Percentiles rank a stretch among this genome's conserved stretches.
Evolutionary conservation across 2,113 vertebrate genomes (phyloP).

Genomic region (Merops nubicus): DNA sequence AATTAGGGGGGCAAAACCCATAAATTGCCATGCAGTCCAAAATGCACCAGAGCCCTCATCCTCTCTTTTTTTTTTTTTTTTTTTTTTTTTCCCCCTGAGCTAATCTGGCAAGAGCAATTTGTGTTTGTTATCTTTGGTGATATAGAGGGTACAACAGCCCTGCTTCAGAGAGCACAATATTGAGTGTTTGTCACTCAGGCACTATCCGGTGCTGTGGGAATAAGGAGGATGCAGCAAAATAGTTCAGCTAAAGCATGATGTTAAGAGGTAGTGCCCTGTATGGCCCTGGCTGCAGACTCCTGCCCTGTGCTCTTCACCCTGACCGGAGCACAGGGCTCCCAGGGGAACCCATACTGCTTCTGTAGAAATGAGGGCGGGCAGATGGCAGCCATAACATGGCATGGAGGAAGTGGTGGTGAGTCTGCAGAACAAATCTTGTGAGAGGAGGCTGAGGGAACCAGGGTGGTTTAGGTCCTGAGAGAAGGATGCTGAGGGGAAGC

Average conservation of each 20-base stretch:
- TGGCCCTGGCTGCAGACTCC: rapidly evolving
- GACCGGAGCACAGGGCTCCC: rapidly evolving
- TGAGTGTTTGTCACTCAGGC: background rate
- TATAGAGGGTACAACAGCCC: background rate
- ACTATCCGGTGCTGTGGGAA: background rate
- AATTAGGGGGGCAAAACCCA: background rate
- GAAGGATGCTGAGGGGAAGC: too few species aligned
- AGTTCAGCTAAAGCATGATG: rapidly evolving
- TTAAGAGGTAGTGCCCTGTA: background rate
- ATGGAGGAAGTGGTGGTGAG: background rate
- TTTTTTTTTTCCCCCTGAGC: background rate
- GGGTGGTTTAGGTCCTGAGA: background rate
- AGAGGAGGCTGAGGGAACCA: background rate
- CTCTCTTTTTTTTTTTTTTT: background rate
- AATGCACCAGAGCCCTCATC: rapidly evolving
- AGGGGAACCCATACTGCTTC: background rate
- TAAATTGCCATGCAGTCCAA: background rate
- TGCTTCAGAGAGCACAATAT: background rate
- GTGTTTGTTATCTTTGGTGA: background rate
- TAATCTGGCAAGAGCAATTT: background rate
- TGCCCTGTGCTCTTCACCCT: rapidly evolving
- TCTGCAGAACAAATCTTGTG: background rate
- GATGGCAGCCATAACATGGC: background rate
- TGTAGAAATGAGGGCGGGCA: background rate
- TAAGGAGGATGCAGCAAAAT: background rate